These are phyloP conservation scores for Phyllotreta striolata DNA, from an alignment of 2,888 invertebrate species.

Conservation along the genomic window DNA sequence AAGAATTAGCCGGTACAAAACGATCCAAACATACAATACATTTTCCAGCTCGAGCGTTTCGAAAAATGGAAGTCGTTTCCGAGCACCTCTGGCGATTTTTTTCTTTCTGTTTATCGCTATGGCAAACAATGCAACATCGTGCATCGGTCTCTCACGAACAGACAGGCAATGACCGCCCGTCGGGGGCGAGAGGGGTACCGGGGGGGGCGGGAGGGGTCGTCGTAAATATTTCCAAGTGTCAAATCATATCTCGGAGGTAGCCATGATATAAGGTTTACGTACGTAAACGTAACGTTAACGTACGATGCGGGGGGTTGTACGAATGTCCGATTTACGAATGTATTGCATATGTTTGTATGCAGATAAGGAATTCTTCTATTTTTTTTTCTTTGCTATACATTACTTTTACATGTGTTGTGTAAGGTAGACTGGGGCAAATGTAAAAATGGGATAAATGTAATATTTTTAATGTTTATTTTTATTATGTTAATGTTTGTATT, in stretches of 20 bases:
- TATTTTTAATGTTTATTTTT: no score
- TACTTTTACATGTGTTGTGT: slow-evolving; percentile 2
- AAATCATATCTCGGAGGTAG: slow-evolving; percentile 32
- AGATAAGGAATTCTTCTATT: slow-evolving; percentile 5
- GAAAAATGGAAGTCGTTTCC: slow-evolving; percentile 11
- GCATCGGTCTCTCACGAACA: slow-evolving; percentile 53
- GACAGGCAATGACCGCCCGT: slow-evolving; percentile 52
- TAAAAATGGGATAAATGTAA: no score
- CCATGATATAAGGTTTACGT: slow-evolving; percentile 14
- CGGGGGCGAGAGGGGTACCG: no score
- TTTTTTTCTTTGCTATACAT: no score
- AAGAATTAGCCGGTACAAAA: no score
- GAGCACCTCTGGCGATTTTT: slow-evolving; percentile 24
- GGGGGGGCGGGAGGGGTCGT: slow-evolving; percentile 30
- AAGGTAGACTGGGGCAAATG: no score
- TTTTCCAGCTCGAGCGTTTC: no score
- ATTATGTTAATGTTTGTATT: no score
- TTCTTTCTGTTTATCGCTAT: slow-evolving; percentile 26
- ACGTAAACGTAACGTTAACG: not conserved
- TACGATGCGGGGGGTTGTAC: slow-evolving; percentile 22
- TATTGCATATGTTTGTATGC: not conserved
- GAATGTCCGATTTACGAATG: not conserved
- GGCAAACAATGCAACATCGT: slow-evolving; percentile 49
- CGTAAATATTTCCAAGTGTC: slow-evolving; percentile 33
- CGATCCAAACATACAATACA: no score